Conservation (phyloP, 2,113 vertebrate genomes). For the Haemorhous mexicanus region DNA sequence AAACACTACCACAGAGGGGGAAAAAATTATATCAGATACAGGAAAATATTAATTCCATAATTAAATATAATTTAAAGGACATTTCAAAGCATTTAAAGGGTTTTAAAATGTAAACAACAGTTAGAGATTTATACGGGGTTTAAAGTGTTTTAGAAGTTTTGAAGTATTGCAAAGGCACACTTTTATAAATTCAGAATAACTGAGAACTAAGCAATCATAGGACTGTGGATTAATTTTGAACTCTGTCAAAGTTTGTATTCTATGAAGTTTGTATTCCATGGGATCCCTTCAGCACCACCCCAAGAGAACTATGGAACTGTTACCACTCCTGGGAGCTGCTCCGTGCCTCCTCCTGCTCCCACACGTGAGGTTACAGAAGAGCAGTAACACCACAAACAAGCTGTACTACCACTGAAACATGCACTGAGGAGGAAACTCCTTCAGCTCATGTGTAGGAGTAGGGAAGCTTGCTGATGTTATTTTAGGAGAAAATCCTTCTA, state of each 20-base stretch:
- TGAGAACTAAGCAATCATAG: not conserved
- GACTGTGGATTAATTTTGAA: not conserved
- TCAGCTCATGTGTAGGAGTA: not conserved
- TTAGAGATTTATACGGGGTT: not conserved
- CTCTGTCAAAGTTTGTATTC: too few species aligned
- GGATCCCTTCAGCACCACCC: not conserved
- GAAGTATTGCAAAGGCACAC: not conserved
- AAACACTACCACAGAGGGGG: not conserved
- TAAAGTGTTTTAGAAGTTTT: not conserved
- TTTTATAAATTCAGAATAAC: not conserved
- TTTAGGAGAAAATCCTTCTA: not conserved
- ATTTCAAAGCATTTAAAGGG: not conserved
- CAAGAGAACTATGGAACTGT: accelerated
- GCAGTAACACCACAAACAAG: not conserved
- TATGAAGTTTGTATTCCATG: too few species aligned
- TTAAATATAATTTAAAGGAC: not conserved
- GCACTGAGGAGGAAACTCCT: not conserved
- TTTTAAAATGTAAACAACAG: not conserved
- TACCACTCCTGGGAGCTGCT: not conserved
- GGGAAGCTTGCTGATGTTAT: not conserved
- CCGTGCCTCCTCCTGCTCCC: not conserved
- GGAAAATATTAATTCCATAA: not conserved
- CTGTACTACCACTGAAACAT: not conserved
- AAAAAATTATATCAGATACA: not conserved
- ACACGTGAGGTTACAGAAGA: not conserved